Conservation (phyloP, 2,797 vertebrate species). For the Rousettus madagascariensis region DNA sequence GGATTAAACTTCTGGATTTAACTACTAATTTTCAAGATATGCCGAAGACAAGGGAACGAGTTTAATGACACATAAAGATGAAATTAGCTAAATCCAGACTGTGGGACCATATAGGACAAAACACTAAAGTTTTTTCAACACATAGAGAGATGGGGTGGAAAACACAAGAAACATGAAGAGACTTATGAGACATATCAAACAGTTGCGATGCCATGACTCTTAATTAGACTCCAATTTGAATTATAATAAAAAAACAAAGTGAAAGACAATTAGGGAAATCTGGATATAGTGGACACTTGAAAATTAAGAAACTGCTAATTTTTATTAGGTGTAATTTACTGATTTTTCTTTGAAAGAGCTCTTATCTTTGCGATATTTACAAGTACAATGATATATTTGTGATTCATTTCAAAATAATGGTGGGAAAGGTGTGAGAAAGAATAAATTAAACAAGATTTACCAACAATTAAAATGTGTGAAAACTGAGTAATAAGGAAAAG, state of each 20-base stretch:
- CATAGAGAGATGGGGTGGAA: not conserved
- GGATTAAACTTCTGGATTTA: not conserved
- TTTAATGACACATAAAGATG: not conserved
- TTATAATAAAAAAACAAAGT: not conserved
- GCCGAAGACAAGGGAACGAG: not conserved
- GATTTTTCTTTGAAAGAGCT: not conserved
- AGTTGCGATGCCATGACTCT: not conserved
- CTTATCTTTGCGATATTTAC: not conserved
- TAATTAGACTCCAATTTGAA: not conserved
- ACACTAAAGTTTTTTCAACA: not conserved
- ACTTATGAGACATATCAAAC: not conserved
- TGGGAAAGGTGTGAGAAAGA: not conserved
- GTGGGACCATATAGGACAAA: not conserved
- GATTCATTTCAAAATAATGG: slow-evolving; percentile 16
- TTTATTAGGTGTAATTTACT: not conserved
- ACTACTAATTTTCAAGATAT: not conserved
- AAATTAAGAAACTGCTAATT: not conserved
- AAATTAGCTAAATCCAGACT: not conserved
- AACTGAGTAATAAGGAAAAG: not conserved
- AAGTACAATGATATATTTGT: not conserved
- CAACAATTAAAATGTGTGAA: not conserved
- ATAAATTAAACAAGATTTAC: not conserved
- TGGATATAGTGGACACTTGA: not conserved
- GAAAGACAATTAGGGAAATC: not conserved
- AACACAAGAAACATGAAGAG: not conserved